phyloP scores from a whole-genome alignment of 2,797 vertebrate genomes.

The Gallirallus australis region DNA sequence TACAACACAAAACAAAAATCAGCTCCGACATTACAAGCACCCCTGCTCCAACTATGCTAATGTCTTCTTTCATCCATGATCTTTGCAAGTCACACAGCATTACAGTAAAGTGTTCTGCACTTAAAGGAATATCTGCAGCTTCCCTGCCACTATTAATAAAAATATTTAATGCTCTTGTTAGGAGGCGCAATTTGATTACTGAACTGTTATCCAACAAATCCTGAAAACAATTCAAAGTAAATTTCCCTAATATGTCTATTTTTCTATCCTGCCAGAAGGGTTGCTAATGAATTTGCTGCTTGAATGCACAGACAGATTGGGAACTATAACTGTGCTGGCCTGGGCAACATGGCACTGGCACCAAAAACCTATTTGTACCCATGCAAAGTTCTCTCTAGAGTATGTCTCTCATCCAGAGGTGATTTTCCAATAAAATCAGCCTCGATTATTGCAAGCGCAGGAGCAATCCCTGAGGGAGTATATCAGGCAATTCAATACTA shows the following conservation, averaged over 20 bases:
- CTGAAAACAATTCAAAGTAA: slow-evolving; percentile 76
- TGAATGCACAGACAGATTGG: slow-evolving; percentile 84
- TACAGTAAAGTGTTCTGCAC: slow-evolving; percentile 44
- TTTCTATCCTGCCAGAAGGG: slow-evolving; percentile 78
- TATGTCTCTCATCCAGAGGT: slow-evolving; percentile 75
- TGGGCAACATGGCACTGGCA: slow-evolving; percentile 72
- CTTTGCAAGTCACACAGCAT: slow-evolving; percentile 13
- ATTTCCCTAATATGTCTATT: slow-evolving; percentile 78
- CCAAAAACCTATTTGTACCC: slow-evolving; percentile 73
- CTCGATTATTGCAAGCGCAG: slow-evolving; percentile 77
- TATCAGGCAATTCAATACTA: slow-evolving; percentile 74
- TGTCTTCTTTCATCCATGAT: slow-evolving; percentile 29
- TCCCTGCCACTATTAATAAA: slow-evolving; percentile 67
- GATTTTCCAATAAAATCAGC: slow-evolving; percentile 83
- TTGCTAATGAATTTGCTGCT: slow-evolving; percentile 84
- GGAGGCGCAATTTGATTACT: slow-evolving; percentile 72
- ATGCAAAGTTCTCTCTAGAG: slow-evolving; percentile 81
- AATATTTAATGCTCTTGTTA: slow-evolving; percentile 70
- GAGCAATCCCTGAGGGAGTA: slow-evolving; percentile 74
- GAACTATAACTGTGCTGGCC: slow-evolving; percentile 72
- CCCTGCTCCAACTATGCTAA: background rate
- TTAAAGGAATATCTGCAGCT: slow-evolving; percentile 53
- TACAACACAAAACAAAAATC: slow-evolving; percentile 19
- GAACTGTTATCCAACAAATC: slow-evolving; percentile 73
- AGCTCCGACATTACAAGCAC: background rate